Percentiles rank a stretch among this genome's conserved stretches.
These are phyloP conservation scores for Orthosia cruda DNA, from an alignment of 2,888 invertebrate genomes.

Conservation along the genomic window DNA sequence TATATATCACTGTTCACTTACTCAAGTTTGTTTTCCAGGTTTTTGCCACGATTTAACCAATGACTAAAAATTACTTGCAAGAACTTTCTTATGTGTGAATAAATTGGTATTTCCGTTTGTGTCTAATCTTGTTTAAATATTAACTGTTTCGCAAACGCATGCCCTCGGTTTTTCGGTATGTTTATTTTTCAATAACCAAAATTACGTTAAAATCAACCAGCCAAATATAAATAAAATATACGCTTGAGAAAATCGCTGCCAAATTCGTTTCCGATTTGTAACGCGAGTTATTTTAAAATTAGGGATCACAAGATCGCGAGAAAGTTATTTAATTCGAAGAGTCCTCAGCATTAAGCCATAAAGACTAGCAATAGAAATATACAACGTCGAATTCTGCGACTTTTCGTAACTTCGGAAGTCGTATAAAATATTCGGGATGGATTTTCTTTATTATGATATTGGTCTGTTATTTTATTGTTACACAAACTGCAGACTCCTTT, in stretches of 20 bases:
- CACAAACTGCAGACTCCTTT: not conserved
- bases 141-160: not conserved
- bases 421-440: slow-evolving; percentile 20
- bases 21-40: slow-evolving; percentile 1
- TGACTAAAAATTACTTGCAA: not conserved
- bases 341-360: slow-evolving; percentile 55
- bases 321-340: slow-evolving; percentile 65
- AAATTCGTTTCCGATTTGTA: slow-evolving; percentile 42
- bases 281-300: slow-evolving; percentile 50
- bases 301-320: slow-evolving; percentile 55
- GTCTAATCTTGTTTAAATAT: not conserved
- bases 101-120: not conserved
- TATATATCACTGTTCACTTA: no score
- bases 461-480: not conserved
- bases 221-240: slow-evolving; percentile 28
- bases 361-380: slow-evolving; percentile 60
- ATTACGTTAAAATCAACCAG: not conserved
- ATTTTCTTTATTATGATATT: slow-evolving; percentile 22
- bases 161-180: not conserved
- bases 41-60: not conserved
- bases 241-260: slow-evolving; percentile 15
- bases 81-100: not conserved
- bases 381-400: slow-evolving; percentile 50
- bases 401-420: slow-evolving; percentile 39
- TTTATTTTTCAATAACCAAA: slow-evolving; percentile 23